Conservation (phyloP, 2,113 vertebrate species). For the Prionailurus bengalensis region DNA sequence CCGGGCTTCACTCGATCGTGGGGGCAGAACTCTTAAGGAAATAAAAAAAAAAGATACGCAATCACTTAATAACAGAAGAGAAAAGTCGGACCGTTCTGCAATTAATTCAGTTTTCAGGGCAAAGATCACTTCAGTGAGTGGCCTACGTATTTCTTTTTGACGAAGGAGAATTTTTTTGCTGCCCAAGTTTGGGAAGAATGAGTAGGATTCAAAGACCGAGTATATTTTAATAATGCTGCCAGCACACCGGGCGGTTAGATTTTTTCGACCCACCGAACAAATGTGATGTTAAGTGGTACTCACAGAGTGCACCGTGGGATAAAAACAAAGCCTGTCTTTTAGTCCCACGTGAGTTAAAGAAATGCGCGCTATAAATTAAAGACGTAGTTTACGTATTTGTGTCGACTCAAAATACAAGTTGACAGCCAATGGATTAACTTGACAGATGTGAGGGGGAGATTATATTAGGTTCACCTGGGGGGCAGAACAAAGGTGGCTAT, state of each 20-base stretch:
- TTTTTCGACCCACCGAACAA: conserved; percentile 63
- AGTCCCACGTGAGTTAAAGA: conserved; percentile 39
- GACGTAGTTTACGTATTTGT: conserved; percentile 22
- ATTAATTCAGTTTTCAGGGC: conserved; percentile 26
- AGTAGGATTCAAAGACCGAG: conserved; percentile 23
- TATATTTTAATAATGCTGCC: not conserved
- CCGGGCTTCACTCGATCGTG: not conserved
- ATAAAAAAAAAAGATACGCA: not conserved
- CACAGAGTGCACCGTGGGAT: conserved; percentile 15
- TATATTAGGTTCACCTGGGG: not conserved
- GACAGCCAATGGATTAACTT: conserved; percentile 51
- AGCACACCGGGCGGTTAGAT: conserved; percentile 31
- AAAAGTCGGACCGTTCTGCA: not conserved
- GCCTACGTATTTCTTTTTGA: conserved; percentile 44
- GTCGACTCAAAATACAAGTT: conserved; percentile 58
- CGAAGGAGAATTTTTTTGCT: not conserved
- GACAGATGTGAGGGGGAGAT: not conserved
- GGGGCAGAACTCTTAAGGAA: not conserved
- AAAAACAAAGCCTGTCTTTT: conserved; percentile 34
- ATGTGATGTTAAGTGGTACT: conserved; percentile 18
- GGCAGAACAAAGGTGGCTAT: not conserved
- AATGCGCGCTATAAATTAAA: conserved; percentile 61
- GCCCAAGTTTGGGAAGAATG: conserved; percentile 40
- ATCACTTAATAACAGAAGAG: not conserved
- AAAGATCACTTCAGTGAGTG: not conserved